Evolutionary conservation across 2,888 invertebrate genomes (phyloP), one percentile per base, ranked within the genome.

Genomic region (Liposcelis brunnea): DNA sequence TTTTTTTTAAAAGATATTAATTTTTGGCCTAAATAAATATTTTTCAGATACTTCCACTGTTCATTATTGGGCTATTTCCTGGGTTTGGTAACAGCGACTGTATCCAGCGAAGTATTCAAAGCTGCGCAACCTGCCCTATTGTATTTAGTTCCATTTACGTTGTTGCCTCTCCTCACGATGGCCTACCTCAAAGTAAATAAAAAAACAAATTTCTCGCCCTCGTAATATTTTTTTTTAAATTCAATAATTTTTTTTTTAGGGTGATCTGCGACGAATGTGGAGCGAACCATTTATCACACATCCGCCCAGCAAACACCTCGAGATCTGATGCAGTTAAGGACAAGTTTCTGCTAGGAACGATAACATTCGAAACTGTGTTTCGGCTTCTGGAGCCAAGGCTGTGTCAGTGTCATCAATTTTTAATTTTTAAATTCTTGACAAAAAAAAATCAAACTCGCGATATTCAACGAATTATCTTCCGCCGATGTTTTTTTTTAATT

Each of bases 241-340:
- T 19, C 15, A 38, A 40, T 38, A 8, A n/a, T 19, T 40, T 35
- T 55, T 42, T 52, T 68, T 63, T 6, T 66, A 94, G 93, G 94
- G 95, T 52, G 95, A 95, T 70, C 71, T 95, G 56, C 72, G 91
- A 61, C 75, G 93, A 58, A 95, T 95, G 94, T 95, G 95, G 95
- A 89, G 87, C 59, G 94, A 91, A 66, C 90, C 90, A 52, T 91
- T 91, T 67, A 86, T 85, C 67, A 72, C 80, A 55, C 80, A 84
- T 57, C 74, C 75, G 59, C 74, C 77, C 58, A 76, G 84, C 54
- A 89, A 86, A 66, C 80, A 81, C 66, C 70, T 80, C 68, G 80
- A 81, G 67, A 81, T 82, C 74, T 81, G 77, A 78, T 26, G 26
- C 26, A 26, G 26, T 26, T 26, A 26, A 26, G 8, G 8, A 26